phyloP scores from a whole-genome alignment of 1,140 invertebrate species.

The Papilio dardanus region DNA sequence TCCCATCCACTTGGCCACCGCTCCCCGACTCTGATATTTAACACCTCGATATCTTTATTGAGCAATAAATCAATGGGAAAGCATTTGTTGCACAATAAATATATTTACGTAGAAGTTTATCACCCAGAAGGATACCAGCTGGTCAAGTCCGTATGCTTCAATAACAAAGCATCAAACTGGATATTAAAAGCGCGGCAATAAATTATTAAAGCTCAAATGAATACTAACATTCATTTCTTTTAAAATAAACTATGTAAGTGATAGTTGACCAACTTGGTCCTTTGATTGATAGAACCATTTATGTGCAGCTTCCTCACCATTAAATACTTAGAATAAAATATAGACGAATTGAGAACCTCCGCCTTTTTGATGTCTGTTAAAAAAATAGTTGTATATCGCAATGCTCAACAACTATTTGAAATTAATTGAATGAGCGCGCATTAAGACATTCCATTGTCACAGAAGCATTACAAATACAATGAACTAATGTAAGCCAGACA shows the following conservation, averaged over 20 bases:
- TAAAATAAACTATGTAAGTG: too few species aligned
- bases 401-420: background rate
- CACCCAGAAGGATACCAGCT: conserved; percentile 11
- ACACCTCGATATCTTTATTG: conserved; percentile 49
- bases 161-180: background rate
- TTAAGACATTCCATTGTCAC: conserved; percentile 1
- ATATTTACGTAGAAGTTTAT: conserved; percentile 32
- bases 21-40: conserved; percentile 47
- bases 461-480: conserved; percentile 15
- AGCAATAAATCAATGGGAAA: conserved; percentile 47
- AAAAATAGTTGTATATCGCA: background rate
- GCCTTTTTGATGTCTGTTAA: too few species aligned
- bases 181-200: background rate
- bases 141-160: background rate
- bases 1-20: conserved; percentile 33
- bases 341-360: too few species aligned
- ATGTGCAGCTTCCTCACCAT: too few species aligned
- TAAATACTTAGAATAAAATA: too few species aligned
- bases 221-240: too few species aligned
- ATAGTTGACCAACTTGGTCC: too few species aligned
- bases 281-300: too few species aligned
- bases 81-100: conserved; percentile 44
- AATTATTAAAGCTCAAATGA: background rate
- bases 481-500: background rate
- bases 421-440: background rate